Conservation (phyloP, 2,797 vertebrate species). For the Leptoclinus maculatus region DNA sequence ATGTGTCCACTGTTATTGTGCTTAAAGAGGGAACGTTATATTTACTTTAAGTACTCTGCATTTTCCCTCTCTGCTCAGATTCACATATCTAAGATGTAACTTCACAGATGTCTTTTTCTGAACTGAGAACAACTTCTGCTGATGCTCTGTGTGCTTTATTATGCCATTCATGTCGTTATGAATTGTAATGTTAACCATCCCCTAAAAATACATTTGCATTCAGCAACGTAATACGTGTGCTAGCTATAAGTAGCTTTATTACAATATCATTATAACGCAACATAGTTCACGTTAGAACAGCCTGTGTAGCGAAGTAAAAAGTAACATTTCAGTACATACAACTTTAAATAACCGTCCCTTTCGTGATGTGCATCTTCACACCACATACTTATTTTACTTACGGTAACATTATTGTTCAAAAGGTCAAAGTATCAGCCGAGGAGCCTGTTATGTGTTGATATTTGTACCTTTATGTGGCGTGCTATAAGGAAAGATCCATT, state of each 20-base stretch:
- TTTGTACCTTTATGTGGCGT: not conserved
- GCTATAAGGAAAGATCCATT: not conserved
- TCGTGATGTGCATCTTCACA: not conserved
- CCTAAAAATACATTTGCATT: not conserved
- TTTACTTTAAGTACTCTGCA: not conserved
- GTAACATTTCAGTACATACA: not conserved
- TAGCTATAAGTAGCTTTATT: not conserved
- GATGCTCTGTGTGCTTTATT: not conserved
- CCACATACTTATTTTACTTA: not conserved
- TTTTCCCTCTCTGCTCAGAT: not conserved
- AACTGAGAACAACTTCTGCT: not conserved
- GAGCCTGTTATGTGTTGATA: not conserved
- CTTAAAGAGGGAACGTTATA: rapidly evolving
- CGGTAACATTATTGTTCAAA: not conserved
- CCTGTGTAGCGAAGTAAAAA: not conserved
- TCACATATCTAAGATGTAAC: not conserved
- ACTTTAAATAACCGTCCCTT: not conserved
- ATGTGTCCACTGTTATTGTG: not conserved
- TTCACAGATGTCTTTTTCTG: not conserved
- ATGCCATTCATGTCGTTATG: not conserved
- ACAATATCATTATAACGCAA: not conserved
- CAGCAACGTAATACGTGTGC: not conserved
- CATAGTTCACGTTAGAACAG: not conserved
- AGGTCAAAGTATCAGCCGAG: not conserved
- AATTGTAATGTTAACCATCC: not conserved